Conservation (phyloP, 2,113 vertebrate species). For the Hyaena hyaena region DNA sequence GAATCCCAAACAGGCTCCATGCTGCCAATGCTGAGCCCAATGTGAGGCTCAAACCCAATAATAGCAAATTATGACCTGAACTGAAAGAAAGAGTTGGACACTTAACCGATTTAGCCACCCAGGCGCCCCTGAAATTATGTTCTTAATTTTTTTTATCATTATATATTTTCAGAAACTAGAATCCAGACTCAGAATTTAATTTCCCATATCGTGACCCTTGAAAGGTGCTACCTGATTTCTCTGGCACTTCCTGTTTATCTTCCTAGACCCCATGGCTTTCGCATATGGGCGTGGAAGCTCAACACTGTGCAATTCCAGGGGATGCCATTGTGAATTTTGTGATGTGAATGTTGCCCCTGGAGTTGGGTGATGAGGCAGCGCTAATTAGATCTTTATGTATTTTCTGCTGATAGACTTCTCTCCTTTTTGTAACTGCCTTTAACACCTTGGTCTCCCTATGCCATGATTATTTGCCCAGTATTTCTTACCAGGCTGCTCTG, state of each 20-base stretch:
- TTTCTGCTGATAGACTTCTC: background rate
- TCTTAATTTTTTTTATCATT: slow-evolving; percentile 5
- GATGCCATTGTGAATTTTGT: background rate
- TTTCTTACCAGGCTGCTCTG: slow-evolving; percentile 18
- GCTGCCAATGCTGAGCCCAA: too few relatives aligned
- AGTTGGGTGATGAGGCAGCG: background rate
- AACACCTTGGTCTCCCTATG: background rate
- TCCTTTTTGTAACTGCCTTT: background rate
- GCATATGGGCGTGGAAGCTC: background rate
- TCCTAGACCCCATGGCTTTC: background rate
- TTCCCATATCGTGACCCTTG: background rate
- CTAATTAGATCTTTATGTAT: background rate
- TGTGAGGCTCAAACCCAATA: too few relatives aligned
- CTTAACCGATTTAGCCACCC: too few relatives aligned
- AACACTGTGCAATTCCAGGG: background rate
- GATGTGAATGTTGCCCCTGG: background rate
- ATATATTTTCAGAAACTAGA: background rate
- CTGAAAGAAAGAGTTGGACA: too few relatives aligned
- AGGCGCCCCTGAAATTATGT: background rate
- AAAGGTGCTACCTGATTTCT: background rate
- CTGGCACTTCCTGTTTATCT: background rate
- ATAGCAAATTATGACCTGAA: too few relatives aligned
- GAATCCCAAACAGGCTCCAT: too few relatives aligned
- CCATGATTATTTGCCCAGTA: background rate
- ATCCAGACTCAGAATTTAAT: background rate